phyloP scores from a whole-genome alignment of 2,888 invertebrate species.

The Psylliodes chrysocephalus region DNA sequence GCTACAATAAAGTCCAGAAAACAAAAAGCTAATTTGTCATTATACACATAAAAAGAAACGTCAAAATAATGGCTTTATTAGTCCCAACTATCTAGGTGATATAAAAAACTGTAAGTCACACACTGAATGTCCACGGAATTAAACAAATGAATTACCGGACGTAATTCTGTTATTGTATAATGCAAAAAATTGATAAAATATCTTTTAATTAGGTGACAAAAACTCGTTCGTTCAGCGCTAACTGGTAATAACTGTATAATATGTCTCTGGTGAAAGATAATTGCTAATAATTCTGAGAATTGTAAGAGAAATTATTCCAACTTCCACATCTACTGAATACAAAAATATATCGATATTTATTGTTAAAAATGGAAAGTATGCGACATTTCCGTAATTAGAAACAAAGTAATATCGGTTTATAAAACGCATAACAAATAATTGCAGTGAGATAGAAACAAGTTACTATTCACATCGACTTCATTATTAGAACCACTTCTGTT shows the following conservation, averaged over 20 bases:
- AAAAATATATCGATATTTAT: background rate
- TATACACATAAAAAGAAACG: constrained; percentile 46
- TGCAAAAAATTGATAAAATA: background rate
- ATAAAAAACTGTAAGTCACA: constrained; percentile 42
- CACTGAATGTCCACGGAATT: constrained; percentile 42
- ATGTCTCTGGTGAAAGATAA: no score
- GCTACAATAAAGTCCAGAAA: constrained; percentile 21
- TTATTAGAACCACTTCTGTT: no score
- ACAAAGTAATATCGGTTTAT: no score
- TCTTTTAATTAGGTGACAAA: background rate
- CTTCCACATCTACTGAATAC: background rate
- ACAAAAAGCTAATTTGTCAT: constrained; percentile 57
- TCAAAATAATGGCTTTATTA: constrained; percentile 56
- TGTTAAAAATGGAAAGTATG: no score
- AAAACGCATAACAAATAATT: no score
- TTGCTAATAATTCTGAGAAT: no score
- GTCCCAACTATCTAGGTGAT: constrained; percentile 39
- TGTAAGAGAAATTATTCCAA: constrained; percentile 2
- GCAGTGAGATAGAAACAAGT: no score
- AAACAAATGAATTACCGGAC: constrained; percentile 50
- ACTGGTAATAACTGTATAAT: no score
- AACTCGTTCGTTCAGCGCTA: no score
- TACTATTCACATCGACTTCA: no score
- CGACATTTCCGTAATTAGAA: no score
- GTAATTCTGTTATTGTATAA: constrained; percentile 37